Base-by-base conservation (phyloP, 2,888 invertebrate species). In the Tipula helvola region DNA sequence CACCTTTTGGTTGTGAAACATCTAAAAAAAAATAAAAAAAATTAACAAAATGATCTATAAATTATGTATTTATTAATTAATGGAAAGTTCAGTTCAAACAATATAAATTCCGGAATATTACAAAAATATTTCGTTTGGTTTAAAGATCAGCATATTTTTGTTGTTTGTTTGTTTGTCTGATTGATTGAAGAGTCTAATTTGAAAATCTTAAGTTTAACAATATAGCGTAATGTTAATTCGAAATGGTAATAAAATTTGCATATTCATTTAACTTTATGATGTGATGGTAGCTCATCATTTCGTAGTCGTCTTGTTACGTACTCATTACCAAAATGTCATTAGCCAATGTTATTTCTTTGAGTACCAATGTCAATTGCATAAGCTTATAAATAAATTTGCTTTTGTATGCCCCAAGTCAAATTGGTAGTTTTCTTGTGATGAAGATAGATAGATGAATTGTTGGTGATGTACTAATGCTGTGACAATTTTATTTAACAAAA, bases 1-100 rank as follows among this genome's bases (percentile, higher is more conserved):
- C 96, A 18, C 95, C 94, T 90, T 95, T 95, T 0, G 97, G 96
- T 89, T 95, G 95, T 12, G 96, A 94, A 41, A 97, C 95, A 91
- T 95, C 97, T 97, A 92, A 16, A 85, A 44, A 16, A 47, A 44
- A 28, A 39, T 39, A n/a, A 90, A 88, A 85, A 88, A 87, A 88
- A 89, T 87, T 87, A 28, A 28, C 28, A 28, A 28, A 28, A 28
- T 28, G 28, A 28, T 28, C 28, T 28, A 87, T 39, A 85, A 85
- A 83, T 47, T 36, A 83, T 36, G 3, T 5, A 36, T 13, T 13
- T 1, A 36, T 83, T 10, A 83, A 57, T 47, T 39, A 39, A 39
- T 28, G 28, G 28, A 71, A 71, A 71, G 71, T 71, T 28, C 28
- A 28, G 16, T 0, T 16, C 16, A 52, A 52, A 52, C 16, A 8